Base-by-base conservation (phyloP, 2,888 invertebrate species). In the Bellardia pandia region DNA sequence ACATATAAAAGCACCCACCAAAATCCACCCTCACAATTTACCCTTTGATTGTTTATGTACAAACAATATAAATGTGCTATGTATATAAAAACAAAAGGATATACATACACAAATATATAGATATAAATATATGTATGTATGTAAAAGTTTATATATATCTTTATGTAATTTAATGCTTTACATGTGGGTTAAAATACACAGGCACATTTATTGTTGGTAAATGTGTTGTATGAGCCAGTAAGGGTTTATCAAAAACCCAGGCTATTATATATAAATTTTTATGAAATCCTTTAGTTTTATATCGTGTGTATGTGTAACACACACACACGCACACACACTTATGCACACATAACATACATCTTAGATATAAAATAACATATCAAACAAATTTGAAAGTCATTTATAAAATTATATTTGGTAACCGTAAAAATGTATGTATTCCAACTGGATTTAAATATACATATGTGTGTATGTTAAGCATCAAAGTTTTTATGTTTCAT, bases 321-420 rank as follows among this genome's bases (percentile, higher is more conserved):
- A 56, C 14, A 72, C 42, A 23, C 23, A 23, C n/a, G n/a, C 2
- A 53, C 42, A 72, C 3, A 64, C 14, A 72, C 42, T 58, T 60
- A 66, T 42, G 37, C 23, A 33, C 4, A 45, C 7, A 66, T 62
- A 30, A 45, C 7, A 66, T 62, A 30, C 30, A 68, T 66, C 45
- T 71, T 37, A 45, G 62, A 16, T 66, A 83, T 83, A 80, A 83
- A 86, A 75, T 80, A 84, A 86, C 83, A 77, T 77, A 84, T 84
- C 83, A 86, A 86, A 86, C 86, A 86, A 84, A 86, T 86, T 86
- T 86, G 83, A 86, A 84, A 86, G 83, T 84, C 86, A 86, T 86
- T 86, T 86, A 86, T 86, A 86, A 86, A 86, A 86, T 86, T 86
- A 86, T 86, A 84, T 86, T 86, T 81, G 83, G 71, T 84, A 84